These are phyloP conservation scores for Thaleichthys pacificus DNA, from an alignment of 2,797 vertebrate species.

Conservation along the genomic window DNA sequence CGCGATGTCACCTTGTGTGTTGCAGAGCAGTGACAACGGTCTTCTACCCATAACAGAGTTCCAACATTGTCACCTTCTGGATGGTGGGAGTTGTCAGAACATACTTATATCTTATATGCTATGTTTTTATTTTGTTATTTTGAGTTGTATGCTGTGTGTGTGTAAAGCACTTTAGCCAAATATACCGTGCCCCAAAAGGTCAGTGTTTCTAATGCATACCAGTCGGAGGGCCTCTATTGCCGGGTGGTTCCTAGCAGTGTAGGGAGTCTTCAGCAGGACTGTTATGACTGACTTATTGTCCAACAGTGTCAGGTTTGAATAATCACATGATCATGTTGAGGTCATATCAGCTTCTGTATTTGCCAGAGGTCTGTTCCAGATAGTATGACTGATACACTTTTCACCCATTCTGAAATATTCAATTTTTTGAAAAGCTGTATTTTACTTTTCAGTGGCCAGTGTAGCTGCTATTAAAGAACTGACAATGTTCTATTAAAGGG, in stretches of 20 bases:
- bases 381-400: slow-evolving; percentile 26
- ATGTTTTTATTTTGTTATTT: neutral
- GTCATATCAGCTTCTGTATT: slow-evolving; percentile 39
- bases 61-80: neutral
- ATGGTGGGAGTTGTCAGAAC: neutral
- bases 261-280: neutral
- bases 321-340: slow-evolving; percentile 26
- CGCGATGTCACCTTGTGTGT: too few species aligned
- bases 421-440: neutral
- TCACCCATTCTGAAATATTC: neutral
- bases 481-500: slow-evolving; percentile 33
- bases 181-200: neutral
- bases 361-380: slow-evolving; percentile 33
- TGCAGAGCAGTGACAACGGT: too few species aligned
- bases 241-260: neutral
- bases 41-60: too few species aligned
- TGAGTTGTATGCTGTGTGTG: neutral
- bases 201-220: neutral
- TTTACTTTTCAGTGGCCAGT: slow-evolving; percentile 43
- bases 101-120: neutral
- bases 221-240: neutral
- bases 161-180: neutral
- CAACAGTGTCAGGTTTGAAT: neutral
- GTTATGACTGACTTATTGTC: neutral
- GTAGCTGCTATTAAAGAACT: slow-evolving; percentile 37